Evolutionary conservation across 2,113 vertebrate species (phyloP), one percentile per base, ranked within the genome.

Genomic region (Fregata magnificens): DNA sequence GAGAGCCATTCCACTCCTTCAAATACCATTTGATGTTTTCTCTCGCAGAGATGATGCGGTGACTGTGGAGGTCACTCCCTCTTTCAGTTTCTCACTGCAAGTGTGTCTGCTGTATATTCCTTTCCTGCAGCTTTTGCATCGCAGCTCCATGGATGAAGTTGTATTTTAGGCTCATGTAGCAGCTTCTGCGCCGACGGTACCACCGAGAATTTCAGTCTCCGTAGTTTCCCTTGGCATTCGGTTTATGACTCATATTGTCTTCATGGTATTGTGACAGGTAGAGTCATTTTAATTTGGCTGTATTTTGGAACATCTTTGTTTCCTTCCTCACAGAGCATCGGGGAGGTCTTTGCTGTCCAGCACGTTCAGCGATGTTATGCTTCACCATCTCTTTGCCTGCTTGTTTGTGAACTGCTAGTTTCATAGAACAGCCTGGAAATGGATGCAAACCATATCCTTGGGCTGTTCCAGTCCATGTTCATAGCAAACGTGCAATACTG

Each of bases 351-450:
- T 88, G 66, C 62, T 50, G 56, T 79, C 53, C 79, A 61, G 29
- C n/a, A 42, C 0, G 0, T 59, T 85, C 61, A 13, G 9, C 1
- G 6, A 50, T 63, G 49, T 78, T 59, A 8, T 6, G n/a, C 34
- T 69, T 77, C 76, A 52, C 82, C 11, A 4, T 44, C 36, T 73
- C 66, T 85, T 59, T 90, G 58, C 49, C 44, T 56, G 19, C 53
- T 83, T 56, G 16, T 13, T 88, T 86, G 66, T 44, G 74, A 95
- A 52, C 74, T 47, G 45, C 78, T 91, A 47, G 11, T 74, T 84
- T 67, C 22, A 25, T 31, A 40, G 65, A 91, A 56, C 44, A 73
- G 74, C 40, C 65, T 80, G 36, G 72, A 65, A 78, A 73, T 40
- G 47, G 65, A 79, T 55, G 42, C 47, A 82, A 12, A 38, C 83